Evolutionary conservation across 1,140 invertebrate species (phyloP).

Genomic region (Eumaeus atala): DNA sequence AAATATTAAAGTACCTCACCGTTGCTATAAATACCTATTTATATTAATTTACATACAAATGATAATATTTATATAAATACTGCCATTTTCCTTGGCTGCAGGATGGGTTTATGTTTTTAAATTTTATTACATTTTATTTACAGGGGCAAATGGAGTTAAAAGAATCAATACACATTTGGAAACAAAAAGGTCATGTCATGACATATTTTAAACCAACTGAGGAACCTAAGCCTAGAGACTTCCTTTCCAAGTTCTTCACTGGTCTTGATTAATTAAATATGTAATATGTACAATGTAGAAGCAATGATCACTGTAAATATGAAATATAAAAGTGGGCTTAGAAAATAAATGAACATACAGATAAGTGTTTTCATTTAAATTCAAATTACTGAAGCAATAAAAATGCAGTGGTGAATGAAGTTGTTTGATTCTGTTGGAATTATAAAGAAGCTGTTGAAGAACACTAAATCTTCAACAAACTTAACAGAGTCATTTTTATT

Average conservation of each 20-base stretch:
- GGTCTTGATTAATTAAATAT: conserved; percentile 78
- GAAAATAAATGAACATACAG: neutral
- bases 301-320: conserved; percentile 16
- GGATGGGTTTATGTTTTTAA: neutral
- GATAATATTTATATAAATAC: neutral
- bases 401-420: too few species aligned
- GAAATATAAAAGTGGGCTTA: conserved; percentile 20
- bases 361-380: neutral
- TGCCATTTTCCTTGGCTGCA: neutral
- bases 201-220: conserved; percentile 88
- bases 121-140: conserved; percentile 26
- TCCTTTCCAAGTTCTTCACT: conserved; percentile 92
- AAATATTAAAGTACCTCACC: too few species aligned
- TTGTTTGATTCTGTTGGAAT: too few species aligned
- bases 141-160: conserved; percentile 96
- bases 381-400: too few species aligned
- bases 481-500: too few species aligned
- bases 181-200: conserved; percentile 91
- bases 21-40: too few species aligned
- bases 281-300: conserved; percentile 17
- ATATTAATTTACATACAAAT: neutral
- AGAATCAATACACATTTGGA: conserved; percentile 90
- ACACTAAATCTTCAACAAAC: too few species aligned
- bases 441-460: too few species aligned
- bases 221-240: conserved; percentile 90